These are phyloP conservation scores for Tarsius wallacei DNA, from an alignment of 2,797 vertebrate genomes.

Conservation along the genomic window DNA sequence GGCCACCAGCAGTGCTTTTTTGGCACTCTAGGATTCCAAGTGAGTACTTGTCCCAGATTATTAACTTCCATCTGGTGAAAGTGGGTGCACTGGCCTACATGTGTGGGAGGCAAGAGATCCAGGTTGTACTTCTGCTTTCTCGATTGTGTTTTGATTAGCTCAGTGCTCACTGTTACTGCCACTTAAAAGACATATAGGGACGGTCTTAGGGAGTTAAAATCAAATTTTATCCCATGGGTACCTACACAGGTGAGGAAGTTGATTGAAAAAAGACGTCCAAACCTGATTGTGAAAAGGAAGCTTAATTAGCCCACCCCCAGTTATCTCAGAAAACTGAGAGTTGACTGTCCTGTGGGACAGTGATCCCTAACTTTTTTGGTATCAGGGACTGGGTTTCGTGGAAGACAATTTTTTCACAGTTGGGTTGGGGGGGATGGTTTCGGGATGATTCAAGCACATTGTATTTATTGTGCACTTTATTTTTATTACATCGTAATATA, in stretches of 20 bases:
- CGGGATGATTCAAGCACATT: too few species aligned
- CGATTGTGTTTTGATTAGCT: background rate
- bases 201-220: background rate
- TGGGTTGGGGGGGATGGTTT: too few species aligned
- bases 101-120: background rate
- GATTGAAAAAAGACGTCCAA: background rate
- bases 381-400: too few species aligned
- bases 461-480: too few species aligned
- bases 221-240: background rate
- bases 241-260: background rate
- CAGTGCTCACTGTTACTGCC: background rate
- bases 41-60: background rate
- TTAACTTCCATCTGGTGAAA: background rate
- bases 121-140: background rate
- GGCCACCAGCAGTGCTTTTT: background rate
- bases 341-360: background rate
- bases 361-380: too few species aligned
- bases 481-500: too few species aligned
- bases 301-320: background rate
- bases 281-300: background rate
- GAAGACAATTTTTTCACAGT: too few species aligned
- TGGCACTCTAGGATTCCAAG: background rate
- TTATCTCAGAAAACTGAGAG: background rate
- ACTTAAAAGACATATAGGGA: background rate
- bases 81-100: background rate